Base-by-base conservation (phyloP, 2,888 invertebrate genomes). In the Metopia argyrocephala region DNA sequence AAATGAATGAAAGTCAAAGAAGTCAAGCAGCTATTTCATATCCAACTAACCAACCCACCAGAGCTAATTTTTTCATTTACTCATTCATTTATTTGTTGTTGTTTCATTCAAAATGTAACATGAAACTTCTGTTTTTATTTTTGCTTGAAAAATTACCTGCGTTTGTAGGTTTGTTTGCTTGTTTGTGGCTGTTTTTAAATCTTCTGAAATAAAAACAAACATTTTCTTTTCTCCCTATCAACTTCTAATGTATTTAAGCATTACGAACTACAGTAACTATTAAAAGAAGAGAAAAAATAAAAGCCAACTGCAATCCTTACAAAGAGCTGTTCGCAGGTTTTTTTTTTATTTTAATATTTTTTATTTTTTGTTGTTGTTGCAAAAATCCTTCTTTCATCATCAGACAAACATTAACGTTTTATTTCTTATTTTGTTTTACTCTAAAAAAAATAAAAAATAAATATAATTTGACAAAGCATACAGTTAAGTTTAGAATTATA, bases 231-330 rank as follows among this genome's bases (percentile, higher is more conserved):
- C 31, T 4, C 31, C 45, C 23, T 70, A 71, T 66, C 71, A 73
- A 25, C 20, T 38, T 62, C 66, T 73, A 73, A 78, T 66, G 78
- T 78, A 73, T 78, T 73, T 78, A 78, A 66, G 25, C 71, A 78
- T 66, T 71, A 68, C 54, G 28, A 71, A 56, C 38, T 38, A 38
- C 38, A 38, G 15, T 15, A 38, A 38, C 38, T 38, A 38, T 38
- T 38, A 38, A 15, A 38, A 38, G 15, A 12, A 31, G 12, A 9
- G 12, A 31, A 0, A 31, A 31, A 2, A 64, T 50, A 54, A 76
- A n/a, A 54, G 54, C 15, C 46, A 69, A 64, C 46, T 31, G 12
- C 59, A 50, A 46, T 1, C 57, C 61, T 59, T 50, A 46, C 50
- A 64, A 69, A 50, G 52, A 66, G 66, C 71, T 71, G 61, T 38